These are phyloP conservation scores for Clarias fuscus DNA, from an alignment of 2,797 vertebrate genomes.

Conservation along the genomic window DNA sequence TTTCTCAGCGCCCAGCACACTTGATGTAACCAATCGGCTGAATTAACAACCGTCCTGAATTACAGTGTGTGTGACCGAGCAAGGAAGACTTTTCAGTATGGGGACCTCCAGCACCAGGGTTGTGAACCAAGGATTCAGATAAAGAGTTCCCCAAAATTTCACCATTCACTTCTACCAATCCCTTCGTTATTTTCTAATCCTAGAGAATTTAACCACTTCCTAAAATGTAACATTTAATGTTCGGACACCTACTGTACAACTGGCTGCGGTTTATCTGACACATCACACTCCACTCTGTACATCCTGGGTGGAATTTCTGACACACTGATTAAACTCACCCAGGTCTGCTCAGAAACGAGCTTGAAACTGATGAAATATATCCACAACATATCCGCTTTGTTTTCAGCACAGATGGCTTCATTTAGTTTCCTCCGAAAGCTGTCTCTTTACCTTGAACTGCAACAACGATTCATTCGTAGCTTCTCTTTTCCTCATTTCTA, in stretches of 20 bases:
- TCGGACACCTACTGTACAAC: neutral
- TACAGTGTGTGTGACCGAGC: too few relatives aligned
- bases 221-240: neutral
- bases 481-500: neutral
- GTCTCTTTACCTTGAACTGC: neutral
- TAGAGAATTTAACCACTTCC: neutral
- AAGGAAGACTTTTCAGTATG: too few relatives aligned
- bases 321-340: neutral
- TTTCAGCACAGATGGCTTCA: neutral
- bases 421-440: neutral
- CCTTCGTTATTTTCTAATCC: neutral
- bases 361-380: neutral
- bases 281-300: neutral
- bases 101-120: too few relatives aligned
- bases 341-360: neutral
- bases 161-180: neutral
- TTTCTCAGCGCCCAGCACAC: too few relatives aligned
- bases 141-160: neutral
- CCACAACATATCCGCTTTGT: neutral
- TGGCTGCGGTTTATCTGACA: neutral
- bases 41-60: too few relatives aligned
- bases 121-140: neutral
- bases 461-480: neutral
- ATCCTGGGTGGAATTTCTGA: neutral
- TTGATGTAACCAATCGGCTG: too few relatives aligned